phyloP scores from a whole-genome alignment of 1,140 invertebrate species.

The Bicyclus anynana region DNA sequence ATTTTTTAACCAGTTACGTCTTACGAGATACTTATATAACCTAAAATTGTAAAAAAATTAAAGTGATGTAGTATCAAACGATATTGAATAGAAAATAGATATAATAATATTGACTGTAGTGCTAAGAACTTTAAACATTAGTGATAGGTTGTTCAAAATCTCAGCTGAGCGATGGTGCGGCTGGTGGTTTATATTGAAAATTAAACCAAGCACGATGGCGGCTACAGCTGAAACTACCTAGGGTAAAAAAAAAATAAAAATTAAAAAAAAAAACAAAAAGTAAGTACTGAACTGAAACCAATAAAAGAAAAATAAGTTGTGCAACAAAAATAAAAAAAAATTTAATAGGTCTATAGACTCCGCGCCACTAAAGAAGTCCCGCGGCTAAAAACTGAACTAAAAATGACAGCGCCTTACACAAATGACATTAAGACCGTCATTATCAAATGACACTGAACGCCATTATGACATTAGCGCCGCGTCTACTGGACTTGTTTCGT shows the following conservation, averaged over 20 bases:
- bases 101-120: conserved; percentile 80
- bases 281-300: no score
- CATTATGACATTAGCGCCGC: no score
- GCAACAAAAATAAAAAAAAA: no score
- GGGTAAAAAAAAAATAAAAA: conserved; percentile 50
- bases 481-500: no score
- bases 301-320: conserved; percentile 22
- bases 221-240: conserved; percentile 81
- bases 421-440: no score
- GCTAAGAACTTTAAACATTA: conserved; percentile 79
- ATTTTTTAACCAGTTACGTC: no score
- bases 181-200: conserved; percentile 80
- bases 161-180: conserved; percentile 79
- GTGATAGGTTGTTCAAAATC: conserved; percentile 79
- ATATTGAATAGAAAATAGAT: conserved; percentile 72
- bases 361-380: no score
- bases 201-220: conserved; percentile 79
- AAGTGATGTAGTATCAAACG: conserved; percentile 32
- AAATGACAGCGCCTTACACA: no score
- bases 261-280: conserved; percentile 48
- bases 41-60: background rate
- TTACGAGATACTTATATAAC: background rate
- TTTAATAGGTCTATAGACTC: no score
- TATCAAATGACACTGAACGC: no score
- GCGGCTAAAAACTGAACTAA: no score